A percentile compares a stretch with the other conserved stretches of the same genome.
These are phyloP conservation scores for Danionella cerebrum DNA, from an alignment of 2,113 vertebrate species.

Conservation along the genomic window DNA sequence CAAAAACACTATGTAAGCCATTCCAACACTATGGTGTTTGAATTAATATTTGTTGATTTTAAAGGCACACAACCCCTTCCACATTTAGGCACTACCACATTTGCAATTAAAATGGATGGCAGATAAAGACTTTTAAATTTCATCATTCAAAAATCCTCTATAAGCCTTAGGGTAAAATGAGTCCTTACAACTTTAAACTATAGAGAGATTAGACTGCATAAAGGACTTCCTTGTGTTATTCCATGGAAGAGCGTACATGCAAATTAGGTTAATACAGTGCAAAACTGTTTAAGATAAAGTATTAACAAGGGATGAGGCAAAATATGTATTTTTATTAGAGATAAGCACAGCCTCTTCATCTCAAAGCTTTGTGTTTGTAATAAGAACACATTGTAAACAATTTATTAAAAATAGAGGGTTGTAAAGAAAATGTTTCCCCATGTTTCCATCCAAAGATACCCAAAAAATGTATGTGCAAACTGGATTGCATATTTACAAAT, in stretches of 20 bases:
- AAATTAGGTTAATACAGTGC: constrained; percentile 20
- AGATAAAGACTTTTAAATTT: neutral
- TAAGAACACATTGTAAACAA: neutral
- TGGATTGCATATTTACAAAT: too few species aligned
- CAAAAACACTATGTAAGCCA: too few species aligned
- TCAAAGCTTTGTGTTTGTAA: neutral
- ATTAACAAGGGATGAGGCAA: neutral
- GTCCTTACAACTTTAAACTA: constrained; percentile 8
- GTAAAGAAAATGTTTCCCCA: too few species aligned
- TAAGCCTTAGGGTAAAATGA: constrained; percentile 32
- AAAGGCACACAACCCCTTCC: too few species aligned
- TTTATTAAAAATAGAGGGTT: neutral
- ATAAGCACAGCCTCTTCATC: neutral
- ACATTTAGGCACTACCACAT: constrained; percentile 15
- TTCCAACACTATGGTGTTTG: too few species aligned
- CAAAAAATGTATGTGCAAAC: too few species aligned
- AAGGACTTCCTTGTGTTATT: constrained; percentile 33
- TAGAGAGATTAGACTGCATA: constrained; percentile 27
- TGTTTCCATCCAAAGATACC: too few species aligned
- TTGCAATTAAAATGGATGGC: constrained; percentile 28
- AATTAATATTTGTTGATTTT: too few species aligned
- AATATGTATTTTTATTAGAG: neutral
- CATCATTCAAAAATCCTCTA: neutral
- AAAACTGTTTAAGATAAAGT: neutral
- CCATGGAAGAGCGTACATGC: constrained; percentile 12